phyloP scores from a whole-genome alignment of 2,888 invertebrate species.

The Lithophane socia region DNA sequence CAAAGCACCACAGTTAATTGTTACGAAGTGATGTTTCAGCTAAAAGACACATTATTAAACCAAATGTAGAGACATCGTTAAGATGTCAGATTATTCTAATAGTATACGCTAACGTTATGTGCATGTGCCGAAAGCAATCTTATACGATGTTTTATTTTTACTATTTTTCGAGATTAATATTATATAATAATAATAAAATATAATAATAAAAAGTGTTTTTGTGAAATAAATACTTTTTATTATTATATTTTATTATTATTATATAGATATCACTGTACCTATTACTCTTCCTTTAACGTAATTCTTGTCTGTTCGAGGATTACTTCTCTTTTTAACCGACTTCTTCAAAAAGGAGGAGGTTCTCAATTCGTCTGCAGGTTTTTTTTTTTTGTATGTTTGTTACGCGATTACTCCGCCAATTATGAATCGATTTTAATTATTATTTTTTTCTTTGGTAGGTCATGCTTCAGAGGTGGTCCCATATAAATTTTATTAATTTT shows the following conservation, averaged over 20 bases:
- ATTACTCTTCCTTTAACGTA: not conserved
- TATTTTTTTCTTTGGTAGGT: too few relatives aligned
- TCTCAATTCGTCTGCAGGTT: too few relatives aligned
- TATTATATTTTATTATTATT: too few relatives aligned
- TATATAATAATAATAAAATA: too few relatives aligned
- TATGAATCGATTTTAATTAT: too few relatives aligned
- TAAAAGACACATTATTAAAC: conserved; percentile 4
- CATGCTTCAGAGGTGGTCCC: too few relatives aligned
- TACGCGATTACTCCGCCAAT: too few relatives aligned
- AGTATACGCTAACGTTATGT: not conserved
- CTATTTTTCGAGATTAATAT: not conserved
- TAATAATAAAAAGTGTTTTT: too few relatives aligned
- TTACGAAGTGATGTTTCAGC: conserved; percentile 3
- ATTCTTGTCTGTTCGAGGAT: not conserved
- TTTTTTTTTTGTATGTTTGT: too few relatives aligned
- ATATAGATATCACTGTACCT: too few relatives aligned
- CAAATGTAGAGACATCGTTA: conserved; percentile 19
- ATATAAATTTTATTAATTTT: too few relatives aligned
- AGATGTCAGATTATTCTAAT: conserved; percentile 22
- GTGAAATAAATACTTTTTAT: too few relatives aligned
- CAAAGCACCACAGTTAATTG: not conserved
- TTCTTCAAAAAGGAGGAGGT: not conserved
- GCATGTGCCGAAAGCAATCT: conserved; percentile 8
- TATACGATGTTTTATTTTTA: conserved; percentile 11
- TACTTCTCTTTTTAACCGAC: not conserved